These are phyloP conservation scores for Drosophila setifemur DNA, from an alignment of 1,140 invertebrate genomes.

Conservation along the genomic window DNA sequence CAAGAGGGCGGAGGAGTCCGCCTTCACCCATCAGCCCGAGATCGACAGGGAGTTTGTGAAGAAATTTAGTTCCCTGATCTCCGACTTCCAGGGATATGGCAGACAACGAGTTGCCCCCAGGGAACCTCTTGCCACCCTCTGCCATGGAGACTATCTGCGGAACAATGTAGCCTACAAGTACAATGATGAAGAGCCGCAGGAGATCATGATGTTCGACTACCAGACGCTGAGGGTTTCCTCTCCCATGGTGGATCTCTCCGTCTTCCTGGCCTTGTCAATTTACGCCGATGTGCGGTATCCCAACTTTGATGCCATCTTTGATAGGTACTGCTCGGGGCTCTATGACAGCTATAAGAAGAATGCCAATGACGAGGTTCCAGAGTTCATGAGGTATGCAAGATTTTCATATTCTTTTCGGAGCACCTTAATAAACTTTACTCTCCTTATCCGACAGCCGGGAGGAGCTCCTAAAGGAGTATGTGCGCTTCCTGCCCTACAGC, in stretches of 20 bases:
- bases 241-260: conserved; percentile 72
- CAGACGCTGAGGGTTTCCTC: conserved; percentile 71
- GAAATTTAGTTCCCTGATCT: conserved; percentile 21
- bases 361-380: conserved; percentile 35
- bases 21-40: conserved; percentile 40
- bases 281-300: conserved; percentile 52
- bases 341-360: conserved; percentile 33
- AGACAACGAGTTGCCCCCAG: conserved; percentile 48
- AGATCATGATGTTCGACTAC: conserved; percentile 81
- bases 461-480: conserved; percentile 64
- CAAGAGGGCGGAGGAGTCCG: conserved; percentile 18
- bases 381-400: conserved; percentile 49
- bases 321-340: conserved; percentile 55
- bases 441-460: conserved; percentile 20
- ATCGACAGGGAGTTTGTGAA: conserved; percentile 57
- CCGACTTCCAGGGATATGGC: conserved; percentile 36
- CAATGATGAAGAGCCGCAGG: conserved; percentile 43
- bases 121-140: conserved; percentile 70
- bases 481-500: conserved; percentile 60
- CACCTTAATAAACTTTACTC: not conserved
- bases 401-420: not conserved
- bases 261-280: conserved; percentile 63
- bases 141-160: conserved; percentile 76
- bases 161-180: conserved; percentile 79
- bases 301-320: conserved; percentile 68